Evolutionary conservation across 92 coral and sea anemone species (phyloP).

Genomic region (Zoanthus gigantus): DNA sequence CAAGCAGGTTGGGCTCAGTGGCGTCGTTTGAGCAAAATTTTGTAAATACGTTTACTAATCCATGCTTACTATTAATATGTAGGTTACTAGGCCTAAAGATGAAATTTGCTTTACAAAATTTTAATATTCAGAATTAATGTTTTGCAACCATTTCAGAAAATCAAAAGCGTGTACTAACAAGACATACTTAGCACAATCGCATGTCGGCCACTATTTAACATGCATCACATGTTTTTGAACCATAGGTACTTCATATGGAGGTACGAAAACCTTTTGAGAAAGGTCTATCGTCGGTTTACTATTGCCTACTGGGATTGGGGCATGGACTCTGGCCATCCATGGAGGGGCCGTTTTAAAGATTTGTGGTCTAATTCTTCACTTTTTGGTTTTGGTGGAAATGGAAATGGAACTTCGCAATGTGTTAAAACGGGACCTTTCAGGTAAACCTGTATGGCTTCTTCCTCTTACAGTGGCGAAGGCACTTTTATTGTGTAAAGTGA

Average conservation of each 20-base stretch:
- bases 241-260: constrained; percentile 29
- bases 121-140: too few relatives aligned
- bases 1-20: too few relatives aligned
- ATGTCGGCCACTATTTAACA: too few relatives aligned
- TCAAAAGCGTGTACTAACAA: too few relatives aligned
- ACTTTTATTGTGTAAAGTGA: background rate
- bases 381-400: constrained; percentile 61
- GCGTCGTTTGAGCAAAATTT: too few relatives aligned
- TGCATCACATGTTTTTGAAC: background rate
- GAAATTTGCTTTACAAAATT: too few relatives aligned
- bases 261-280: constrained; percentile 52
- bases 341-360: constrained; percentile 8
- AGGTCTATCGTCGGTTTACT: constrained; percentile 56
- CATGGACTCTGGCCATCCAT: constrained; percentile 63
- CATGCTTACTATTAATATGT: too few relatives aligned
- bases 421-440: constrained; percentile 63
- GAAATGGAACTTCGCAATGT: constrained; percentile 45
- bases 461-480: background rate
- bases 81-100: too few relatives aligned
- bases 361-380: constrained; percentile 41
- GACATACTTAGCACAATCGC: too few relatives aligned
- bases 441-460: background rate
- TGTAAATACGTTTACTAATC: too few relatives aligned
- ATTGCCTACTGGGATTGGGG: constrained; percentile 74
- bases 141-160: too few relatives aligned